phyloP scores from a whole-genome alignment of 2,888 invertebrate species.

The Alsophila aescularia region DNA sequence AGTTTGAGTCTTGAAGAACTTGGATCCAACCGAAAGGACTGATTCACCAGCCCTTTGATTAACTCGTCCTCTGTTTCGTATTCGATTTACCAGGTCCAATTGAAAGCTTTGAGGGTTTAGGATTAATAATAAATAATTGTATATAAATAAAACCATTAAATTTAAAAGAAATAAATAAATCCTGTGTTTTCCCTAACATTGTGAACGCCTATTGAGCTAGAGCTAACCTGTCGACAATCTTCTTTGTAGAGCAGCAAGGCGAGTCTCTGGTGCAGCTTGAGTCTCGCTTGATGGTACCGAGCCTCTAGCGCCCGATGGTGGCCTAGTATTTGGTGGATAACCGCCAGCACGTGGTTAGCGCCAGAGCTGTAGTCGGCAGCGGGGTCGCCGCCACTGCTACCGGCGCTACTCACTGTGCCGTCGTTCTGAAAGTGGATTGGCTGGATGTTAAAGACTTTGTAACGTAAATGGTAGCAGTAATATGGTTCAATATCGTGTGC shows the following conservation, averaged over 20 bases:
- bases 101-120: no score
- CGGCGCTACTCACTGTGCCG: constrained; percentile 80
- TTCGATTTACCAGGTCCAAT: no score
- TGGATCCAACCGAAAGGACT: no score
- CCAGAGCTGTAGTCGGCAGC: constrained; percentile 98
- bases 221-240: constrained; percentile 95
- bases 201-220: neutral
- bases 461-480: no score
- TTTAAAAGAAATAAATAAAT: no score
- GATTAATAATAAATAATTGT: no score
- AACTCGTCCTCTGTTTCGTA: no score
- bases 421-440: constrained; percentile 57
- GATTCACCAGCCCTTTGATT: no score
- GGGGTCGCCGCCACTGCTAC: constrained; percentile 90
- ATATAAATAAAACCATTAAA: no score
- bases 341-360: constrained; percentile 97
- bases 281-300: constrained; percentile 97
- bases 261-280: constrained; percentile 96
- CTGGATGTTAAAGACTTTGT: neutral
- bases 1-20: no score
- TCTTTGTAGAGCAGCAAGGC: constrained; percentile 97
- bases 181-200: no score
- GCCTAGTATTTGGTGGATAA: constrained; percentile 98
- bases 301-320: constrained; percentile 97
- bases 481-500: no score